These are phyloP conservation scores for Thamnaconus septentrionalis DNA, from an alignment of 2,113 vertebrate species.

Conservation along the genomic window DNA sequence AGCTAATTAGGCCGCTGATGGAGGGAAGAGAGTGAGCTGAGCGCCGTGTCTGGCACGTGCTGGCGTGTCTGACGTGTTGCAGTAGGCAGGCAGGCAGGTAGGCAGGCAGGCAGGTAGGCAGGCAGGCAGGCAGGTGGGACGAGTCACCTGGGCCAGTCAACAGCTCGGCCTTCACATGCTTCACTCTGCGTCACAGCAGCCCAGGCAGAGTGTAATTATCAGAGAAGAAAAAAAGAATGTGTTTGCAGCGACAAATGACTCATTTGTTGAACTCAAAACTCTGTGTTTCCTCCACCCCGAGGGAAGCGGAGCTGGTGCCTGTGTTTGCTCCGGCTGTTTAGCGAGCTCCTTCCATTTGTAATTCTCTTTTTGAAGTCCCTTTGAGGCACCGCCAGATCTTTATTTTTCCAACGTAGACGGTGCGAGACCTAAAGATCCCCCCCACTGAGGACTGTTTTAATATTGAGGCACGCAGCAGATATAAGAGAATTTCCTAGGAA, in stretches of 20 bases:
- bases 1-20: too few species aligned
- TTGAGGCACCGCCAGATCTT: constrained; percentile 23
- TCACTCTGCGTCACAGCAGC: constrained; percentile 6
- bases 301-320: constrained; percentile 1
- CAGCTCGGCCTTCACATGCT: too few species aligned
- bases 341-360: constrained; percentile 23
- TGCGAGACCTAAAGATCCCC: constrained; percentile 6
- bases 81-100: too few species aligned
- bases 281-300: not conserved
- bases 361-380: constrained; percentile 28
- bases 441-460: constrained; percentile 37
- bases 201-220: constrained; percentile 5
- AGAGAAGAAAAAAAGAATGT: constrained; percentile 19
- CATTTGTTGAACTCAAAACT: constrained; percentile 27
- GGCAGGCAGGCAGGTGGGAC: not conserved
- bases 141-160: not conserved
- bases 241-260: constrained; percentile 13
- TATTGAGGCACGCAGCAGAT: not conserved
- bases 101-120: too few species aligned
- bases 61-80: constrained; percentile 4
- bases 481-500: too few species aligned
- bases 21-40: not conserved
- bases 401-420: constrained; percentile 21
- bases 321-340: constrained; percentile 24
- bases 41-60: constrained; percentile 3